Conservation (phyloP, 1,140 invertebrate genomes). For the Steinernema feltiae region DNA sequence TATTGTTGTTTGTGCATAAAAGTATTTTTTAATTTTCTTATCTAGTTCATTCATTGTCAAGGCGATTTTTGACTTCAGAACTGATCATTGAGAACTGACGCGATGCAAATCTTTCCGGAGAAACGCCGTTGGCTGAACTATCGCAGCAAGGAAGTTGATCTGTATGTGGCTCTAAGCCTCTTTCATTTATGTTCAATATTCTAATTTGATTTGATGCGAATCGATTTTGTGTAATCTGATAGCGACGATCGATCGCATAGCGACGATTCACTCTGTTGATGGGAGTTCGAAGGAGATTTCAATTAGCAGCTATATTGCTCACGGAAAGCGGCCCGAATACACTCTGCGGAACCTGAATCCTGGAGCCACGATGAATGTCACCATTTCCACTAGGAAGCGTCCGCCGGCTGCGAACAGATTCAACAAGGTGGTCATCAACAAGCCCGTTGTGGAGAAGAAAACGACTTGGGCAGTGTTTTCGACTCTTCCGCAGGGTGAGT, state of each 20-base stretch:
- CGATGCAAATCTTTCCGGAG: no score
- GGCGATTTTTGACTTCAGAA: no score
- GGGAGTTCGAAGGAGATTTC: background rate
- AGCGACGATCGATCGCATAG: background rate
- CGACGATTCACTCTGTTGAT: background rate
- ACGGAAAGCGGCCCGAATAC: background rate
- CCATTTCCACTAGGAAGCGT: slow-evolving; percentile 8
- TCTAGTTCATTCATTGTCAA: no score
- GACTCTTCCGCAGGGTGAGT: slow-evolving; percentile 26
- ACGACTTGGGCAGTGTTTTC: slow-evolving; percentile 29
- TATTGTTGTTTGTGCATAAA: no score
- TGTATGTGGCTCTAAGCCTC: no score
- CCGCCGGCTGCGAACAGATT: slow-evolving; percentile 3
- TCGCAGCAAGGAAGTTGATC: no score
- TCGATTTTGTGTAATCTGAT: background rate
- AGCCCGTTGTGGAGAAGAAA: slow-evolving; percentile 14
- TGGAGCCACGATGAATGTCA: background rate
- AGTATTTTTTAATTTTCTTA: no score
- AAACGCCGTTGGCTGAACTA: no score
- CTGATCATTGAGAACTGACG: no score
- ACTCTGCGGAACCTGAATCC: background rate
- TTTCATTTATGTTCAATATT: no score
- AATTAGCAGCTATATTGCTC: background rate
- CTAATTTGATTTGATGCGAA: background rate
- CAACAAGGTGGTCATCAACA: no score